Evolutionary conservation across 1,140 invertebrate genomes (phyloP), one percentile per base, ranked within the genome.

Genomic region (Laupala kohalensis): DNA sequence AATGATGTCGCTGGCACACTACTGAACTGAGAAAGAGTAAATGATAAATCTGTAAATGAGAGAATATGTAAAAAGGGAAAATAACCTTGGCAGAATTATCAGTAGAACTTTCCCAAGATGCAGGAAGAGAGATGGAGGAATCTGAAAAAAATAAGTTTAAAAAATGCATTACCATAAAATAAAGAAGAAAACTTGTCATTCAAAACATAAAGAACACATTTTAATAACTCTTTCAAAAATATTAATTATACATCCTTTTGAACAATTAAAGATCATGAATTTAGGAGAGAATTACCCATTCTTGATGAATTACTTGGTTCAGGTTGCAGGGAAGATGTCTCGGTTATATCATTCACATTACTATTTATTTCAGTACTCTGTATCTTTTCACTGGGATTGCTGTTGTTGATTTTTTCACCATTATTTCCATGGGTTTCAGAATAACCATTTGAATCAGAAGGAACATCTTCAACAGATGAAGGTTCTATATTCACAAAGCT

Each of bases 401-500:
- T 66, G 13, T 71, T 71, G 9, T 25, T n/a, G n/a, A n/a, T 53
- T 53, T 53, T 53, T 9, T 9, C 9, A 19, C 19, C 19, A 53
- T 53, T 53, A 53, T 53, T 30, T 29, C 27, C 19, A 68, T n/a
- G 4, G 28, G 28, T 29, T 28, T 24, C 67, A 23, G 67, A 27
- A 26, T 29, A 15, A n/a, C n/a, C 27, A 68, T 68, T 68, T n/a
- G 27, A 23, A n/a, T 76, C 73, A 19, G 73, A 29, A 19, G 30
- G 69, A 62, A 74, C 78, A 53, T 83, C 82, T 66, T 87, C 86
- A 71, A 84, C 84, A 4, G 86, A 79, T 64, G 89, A 87, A 69
- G 88, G 86, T 81, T 90, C 89, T 77, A 91, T 86, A 79, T 88
- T 87, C 69, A 89, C 84, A 78, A 89, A 89, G 25, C 86, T 88